A percentile compares a stretch with the other conserved stretches of the same genome.
phyloP scores from a whole-genome alignment of 2,888 invertebrate species.

The Drosophila rubida region DNA sequence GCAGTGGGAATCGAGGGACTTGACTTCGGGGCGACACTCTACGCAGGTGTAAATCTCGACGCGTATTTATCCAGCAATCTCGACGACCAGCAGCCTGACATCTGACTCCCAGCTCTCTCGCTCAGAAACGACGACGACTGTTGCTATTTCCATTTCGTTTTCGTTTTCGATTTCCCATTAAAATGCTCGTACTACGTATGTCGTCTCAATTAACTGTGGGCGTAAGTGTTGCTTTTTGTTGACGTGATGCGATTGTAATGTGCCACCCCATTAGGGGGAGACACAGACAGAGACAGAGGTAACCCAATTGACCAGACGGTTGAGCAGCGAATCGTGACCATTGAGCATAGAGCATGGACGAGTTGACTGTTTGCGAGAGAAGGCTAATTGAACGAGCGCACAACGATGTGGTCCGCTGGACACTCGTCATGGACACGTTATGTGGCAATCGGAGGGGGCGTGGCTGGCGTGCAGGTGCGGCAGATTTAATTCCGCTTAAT shows the following conservation, averaged over 20 bases:
- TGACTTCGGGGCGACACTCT: background rate
- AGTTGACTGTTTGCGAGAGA: conserved; percentile 10
- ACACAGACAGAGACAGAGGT: conserved; percentile 1
- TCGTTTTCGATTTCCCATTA: conserved; percentile 42
- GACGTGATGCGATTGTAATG: conserved; percentile 48
- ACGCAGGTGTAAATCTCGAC: conserved; percentile 42
- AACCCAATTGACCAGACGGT: conserved; percentile 23
- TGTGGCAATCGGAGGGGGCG: background rate
- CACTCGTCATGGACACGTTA: conserved; percentile 33
- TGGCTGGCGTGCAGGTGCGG: conserved; percentile 30
- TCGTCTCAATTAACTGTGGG: conserved; percentile 66
- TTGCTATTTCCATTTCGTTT: background rate
- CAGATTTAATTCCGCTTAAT: conserved; percentile 72
- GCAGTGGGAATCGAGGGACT: background rate
- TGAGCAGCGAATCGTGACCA: conserved; percentile 24
- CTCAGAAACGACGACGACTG: background rate
- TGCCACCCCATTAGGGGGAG: background rate
- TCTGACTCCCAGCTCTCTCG: background rate
- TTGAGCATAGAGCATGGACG: conserved; percentile 25
- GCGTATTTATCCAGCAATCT: conserved; percentile 29
- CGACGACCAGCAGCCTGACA: conserved; percentile 5
- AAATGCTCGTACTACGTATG: conserved; percentile 34
- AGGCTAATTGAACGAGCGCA: conserved; percentile 47
- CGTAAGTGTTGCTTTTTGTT: conserved; percentile 47
- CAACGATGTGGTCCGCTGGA: background rate